A percentile compares a stretch with the other conserved stretches of the same genome.
phyloP scores from a whole-genome alignment of 2,113 vertebrate genomes.

The Bucco capensis region DNA sequence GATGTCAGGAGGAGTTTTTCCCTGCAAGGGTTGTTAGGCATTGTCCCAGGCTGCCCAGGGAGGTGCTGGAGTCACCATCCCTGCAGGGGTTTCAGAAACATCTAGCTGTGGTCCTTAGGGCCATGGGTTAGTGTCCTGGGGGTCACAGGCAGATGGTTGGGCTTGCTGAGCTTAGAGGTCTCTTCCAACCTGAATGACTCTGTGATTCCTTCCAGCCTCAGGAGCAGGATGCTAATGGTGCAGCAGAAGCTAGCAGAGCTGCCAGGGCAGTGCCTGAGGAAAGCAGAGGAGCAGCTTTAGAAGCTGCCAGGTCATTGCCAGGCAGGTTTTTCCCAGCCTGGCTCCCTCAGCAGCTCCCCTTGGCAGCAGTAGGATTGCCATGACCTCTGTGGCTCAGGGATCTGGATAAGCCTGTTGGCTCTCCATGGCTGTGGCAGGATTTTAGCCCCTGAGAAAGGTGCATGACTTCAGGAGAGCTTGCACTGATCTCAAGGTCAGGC shows the following conservation, averaged over 20 bases:
- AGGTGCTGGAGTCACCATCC: too few relatives aligned
- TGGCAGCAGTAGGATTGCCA: not conserved
- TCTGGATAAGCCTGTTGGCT: not conserved
- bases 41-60: too few relatives aligned
- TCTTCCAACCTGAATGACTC: too few relatives aligned
- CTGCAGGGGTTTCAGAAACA: too few relatives aligned
- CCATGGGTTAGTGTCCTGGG: too few relatives aligned
- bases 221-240: fast-evolving
- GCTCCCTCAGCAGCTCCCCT: not conserved
- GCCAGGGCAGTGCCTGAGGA: fast-evolving
- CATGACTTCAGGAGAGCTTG: not conserved
- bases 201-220: not conserved
- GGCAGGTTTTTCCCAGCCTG: not conserved
- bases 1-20: too few relatives aligned
- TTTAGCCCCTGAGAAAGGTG: not conserved
- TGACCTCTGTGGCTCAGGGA: not conserved
- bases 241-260: not conserved
- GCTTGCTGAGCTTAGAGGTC: too few relatives aligned
- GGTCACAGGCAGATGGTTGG: too few relatives aligned
- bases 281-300: not conserved
- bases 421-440: fast-evolving
- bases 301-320: not conserved
- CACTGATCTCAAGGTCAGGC: not conserved
- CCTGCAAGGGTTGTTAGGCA: too few relatives aligned
- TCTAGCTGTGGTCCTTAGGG: too few relatives aligned